Conservation (phyloP, 1,140 invertebrate species). For the Monomorium pharaonis region DNA sequence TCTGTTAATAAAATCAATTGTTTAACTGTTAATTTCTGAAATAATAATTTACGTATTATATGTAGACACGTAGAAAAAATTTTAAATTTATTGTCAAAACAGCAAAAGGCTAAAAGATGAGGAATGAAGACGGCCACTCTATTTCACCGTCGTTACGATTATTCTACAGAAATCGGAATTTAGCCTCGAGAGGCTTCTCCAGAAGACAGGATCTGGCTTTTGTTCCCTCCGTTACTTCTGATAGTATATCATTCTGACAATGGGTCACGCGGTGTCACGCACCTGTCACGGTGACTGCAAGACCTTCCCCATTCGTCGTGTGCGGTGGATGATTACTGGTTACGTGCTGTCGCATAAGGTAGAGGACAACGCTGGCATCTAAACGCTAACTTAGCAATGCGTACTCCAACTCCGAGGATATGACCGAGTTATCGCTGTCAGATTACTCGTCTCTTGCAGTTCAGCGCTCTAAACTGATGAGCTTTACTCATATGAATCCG, state of each 20-base stretch:
- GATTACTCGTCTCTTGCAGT: constrained; percentile 60
- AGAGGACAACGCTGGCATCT: constrained; percentile 22
- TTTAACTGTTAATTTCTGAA: not conserved
- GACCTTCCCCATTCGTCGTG: constrained; percentile 22
- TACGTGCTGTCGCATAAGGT: constrained; percentile 64
- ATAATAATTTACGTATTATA: not conserved
- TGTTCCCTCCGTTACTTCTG: constrained; percentile 32
- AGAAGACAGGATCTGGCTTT: constrained; percentile 27
- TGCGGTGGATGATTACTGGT: constrained; percentile 59
- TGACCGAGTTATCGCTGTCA: constrained; percentile 39
- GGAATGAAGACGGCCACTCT: not conserved
- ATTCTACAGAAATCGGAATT: constrained; percentile 24
- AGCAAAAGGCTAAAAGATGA: not conserved
- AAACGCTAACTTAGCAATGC: constrained; percentile 39
- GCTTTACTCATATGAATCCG: not conserved
- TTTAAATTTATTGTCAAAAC: not conserved
- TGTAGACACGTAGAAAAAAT: not conserved
- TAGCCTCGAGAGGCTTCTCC: not conserved
- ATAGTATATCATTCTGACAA: constrained; percentile 57
- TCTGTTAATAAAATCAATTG: not conserved
- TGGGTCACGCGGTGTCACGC: constrained; percentile 46
- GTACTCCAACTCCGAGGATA: constrained; percentile 4
- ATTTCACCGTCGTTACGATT: not conserved
- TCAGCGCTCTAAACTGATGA: constrained; percentile 1
- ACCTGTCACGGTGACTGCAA: constrained; percentile 50